Evolutionary conservation across 2,888 invertebrate species (phyloP).

Genomic region (Cheilosia variabilis): DNA sequence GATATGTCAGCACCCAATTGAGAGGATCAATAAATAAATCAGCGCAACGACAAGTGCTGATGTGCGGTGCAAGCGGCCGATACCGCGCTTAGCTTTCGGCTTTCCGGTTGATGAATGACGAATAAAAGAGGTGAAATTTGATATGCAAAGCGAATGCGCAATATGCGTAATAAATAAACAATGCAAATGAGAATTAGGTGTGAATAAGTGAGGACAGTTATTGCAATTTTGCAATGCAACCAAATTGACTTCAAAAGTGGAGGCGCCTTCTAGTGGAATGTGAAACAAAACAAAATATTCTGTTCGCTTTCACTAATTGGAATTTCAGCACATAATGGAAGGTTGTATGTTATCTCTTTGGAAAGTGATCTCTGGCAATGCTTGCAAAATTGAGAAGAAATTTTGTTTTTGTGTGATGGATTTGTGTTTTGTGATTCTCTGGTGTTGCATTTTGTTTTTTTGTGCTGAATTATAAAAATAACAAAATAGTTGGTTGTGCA

Average conservation of each 20-base stretch:
- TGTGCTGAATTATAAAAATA: background rate
- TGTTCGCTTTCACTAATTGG: background rate
- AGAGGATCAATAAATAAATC: constrained; percentile 72
- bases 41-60: constrained; percentile 25
- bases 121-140: constrained; percentile 65
- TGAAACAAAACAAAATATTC: background rate
- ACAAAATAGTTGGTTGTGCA: no score
- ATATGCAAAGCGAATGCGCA: constrained; percentile 66
- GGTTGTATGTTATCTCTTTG: background rate
- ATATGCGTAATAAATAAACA: constrained; percentile 69
- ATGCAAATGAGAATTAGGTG: constrained; percentile 67
- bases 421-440: background rate
- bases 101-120: constrained; percentile 65
- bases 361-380: no score
- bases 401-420: background rate
- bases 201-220: constrained; percentile 55
- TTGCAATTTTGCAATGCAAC: background rate
- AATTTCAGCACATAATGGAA: background rate
- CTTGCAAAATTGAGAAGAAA: background rate
- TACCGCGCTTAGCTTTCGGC: constrained; percentile 46
- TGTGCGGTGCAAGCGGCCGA: constrained; percentile 2
- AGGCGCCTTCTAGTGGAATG: background rate
- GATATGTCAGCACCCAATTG: constrained; percentile 55
- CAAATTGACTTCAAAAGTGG: background rate
- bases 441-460: background rate